These are phyloP conservation scores for Harmothoe impar DNA, from an alignment of 2,888 invertebrate species.

Conservation along the genomic window DNA sequence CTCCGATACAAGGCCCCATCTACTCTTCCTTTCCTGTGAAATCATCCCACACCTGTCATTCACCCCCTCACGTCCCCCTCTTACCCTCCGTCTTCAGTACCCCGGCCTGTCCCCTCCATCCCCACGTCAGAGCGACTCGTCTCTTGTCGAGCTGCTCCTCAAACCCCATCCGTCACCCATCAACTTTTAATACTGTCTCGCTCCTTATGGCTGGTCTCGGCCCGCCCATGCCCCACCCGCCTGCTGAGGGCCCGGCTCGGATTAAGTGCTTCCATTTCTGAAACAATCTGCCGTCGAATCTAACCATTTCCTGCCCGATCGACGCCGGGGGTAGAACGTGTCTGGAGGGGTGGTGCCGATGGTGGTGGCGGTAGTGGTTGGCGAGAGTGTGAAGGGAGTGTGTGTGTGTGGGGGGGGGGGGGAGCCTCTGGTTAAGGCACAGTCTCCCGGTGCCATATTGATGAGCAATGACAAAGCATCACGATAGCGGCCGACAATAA, in stretches of 20 bases:
- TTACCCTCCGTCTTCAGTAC: neutral
- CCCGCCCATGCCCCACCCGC: neutral
- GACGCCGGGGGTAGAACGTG: neutral
- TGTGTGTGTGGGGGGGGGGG: neutral
- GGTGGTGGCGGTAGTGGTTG: neutral
- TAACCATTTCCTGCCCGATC: slow-evolving; percentile 11
- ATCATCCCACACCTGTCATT: too few species aligned
- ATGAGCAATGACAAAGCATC: neutral
- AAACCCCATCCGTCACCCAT: slow-evolving; percentile 22
- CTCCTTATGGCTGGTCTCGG: neutral
- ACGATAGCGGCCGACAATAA: slow-evolving; percentile 21
- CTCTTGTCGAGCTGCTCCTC: neutral
- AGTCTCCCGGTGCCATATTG: neutral
- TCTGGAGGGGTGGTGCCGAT: neutral
- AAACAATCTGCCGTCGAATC: slow-evolving; percentile 9
- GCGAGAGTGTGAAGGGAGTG: neutral
- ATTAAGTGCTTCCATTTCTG: slow-evolving; percentile 40
- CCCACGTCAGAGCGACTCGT: neutral
- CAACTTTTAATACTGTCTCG: slow-evolving; percentile 24
- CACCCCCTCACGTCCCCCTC: too few species aligned
- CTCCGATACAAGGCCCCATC: too few species aligned
- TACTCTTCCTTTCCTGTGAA: too few species aligned
- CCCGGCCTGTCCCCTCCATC: neutral
- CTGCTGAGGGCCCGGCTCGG: neutral
- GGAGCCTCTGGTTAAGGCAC: neutral